phyloP scores from a whole-genome alignment of 1,140 invertebrate species.

The Periplaneta americana region DNA sequence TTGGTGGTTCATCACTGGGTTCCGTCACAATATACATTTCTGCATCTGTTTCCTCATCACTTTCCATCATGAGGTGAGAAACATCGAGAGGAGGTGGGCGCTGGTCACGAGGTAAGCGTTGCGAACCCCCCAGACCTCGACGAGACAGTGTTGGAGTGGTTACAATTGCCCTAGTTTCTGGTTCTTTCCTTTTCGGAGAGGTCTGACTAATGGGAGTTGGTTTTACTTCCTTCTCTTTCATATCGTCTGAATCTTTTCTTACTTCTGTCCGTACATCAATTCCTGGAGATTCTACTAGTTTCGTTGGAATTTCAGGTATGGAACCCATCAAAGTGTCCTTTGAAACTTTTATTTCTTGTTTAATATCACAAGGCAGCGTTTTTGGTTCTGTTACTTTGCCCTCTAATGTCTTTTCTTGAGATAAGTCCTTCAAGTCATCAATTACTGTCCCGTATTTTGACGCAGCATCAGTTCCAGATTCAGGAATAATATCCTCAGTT shows the following conservation, averaged over 20 bases:
- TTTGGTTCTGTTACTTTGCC: background rate
- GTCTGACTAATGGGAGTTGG: background rate
- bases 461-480: too few relatives aligned
- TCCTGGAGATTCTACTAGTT: too few relatives aligned
- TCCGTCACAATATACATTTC: conserved; percentile 20
- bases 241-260: background rate
- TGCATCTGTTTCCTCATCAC: background rate
- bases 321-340: background rate
- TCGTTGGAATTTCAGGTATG: too few relatives aligned
- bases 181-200: background rate
- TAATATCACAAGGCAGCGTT: background rate
- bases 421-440: background rate
- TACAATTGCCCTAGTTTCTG: background rate
- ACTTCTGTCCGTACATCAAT: too few relatives aligned
- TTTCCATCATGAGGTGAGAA: background rate
- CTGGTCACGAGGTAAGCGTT: background rate
- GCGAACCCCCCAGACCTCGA: conserved; percentile 12
- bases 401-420: background rate
- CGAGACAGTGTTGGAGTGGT: conserved; percentile 13
- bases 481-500: too few relatives aligned
- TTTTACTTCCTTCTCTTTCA: background rate
- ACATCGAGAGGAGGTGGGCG: conserved; percentile 18
- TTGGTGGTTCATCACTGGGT: conserved; percentile 8
- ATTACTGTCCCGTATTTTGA: background rate
- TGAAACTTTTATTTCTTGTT: background rate